Evolutionary conservation across 2,888 invertebrate genomes (phyloP).

Genomic region (Schizaphis graminum): DNA sequence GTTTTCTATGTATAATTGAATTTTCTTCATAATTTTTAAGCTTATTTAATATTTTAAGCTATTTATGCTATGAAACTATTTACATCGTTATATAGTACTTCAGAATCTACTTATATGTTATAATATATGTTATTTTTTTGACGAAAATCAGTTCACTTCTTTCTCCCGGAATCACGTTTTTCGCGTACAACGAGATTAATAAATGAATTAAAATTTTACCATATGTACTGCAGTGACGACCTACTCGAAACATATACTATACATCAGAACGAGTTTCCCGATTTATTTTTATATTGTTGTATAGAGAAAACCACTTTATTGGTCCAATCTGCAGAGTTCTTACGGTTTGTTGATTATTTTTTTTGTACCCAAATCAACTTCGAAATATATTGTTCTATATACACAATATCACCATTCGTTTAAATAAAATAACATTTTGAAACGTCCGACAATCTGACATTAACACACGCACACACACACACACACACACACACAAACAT

Average conservation of each 20-base stretch:
- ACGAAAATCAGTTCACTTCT: not conserved
- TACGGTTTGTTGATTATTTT: not conserved
- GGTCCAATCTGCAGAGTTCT: not conserved
- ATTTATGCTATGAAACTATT: not conserved
- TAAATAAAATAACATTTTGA: slow-evolving; percentile 45
- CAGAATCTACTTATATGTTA: not conserved
- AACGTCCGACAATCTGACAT: slow-evolving; percentile 38
- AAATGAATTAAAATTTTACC: not conserved
- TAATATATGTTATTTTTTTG: not conserved
- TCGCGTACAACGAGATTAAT: not conserved
- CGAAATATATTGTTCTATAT: not conserved
- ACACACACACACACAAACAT: not conserved
- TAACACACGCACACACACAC: not conserved
- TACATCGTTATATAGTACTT: not conserved
- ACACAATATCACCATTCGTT: not conserved
- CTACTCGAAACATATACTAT: not conserved
- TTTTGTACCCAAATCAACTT: not conserved
- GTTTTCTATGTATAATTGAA: not conserved
- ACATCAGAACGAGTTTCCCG: not conserved
- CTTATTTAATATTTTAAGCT: not conserved
- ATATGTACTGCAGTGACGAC: too few species aligned
- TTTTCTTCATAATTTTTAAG: not conserved
- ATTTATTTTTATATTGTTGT: not conserved
- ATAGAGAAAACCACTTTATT: not conserved
- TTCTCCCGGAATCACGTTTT: not conserved